Evolutionary conservation across 35 echinoderm and acorn worm genomes (phyloP), one percentile per base, ranked within the genome.

Genomic region (Stichopus chloronotus): DNA sequence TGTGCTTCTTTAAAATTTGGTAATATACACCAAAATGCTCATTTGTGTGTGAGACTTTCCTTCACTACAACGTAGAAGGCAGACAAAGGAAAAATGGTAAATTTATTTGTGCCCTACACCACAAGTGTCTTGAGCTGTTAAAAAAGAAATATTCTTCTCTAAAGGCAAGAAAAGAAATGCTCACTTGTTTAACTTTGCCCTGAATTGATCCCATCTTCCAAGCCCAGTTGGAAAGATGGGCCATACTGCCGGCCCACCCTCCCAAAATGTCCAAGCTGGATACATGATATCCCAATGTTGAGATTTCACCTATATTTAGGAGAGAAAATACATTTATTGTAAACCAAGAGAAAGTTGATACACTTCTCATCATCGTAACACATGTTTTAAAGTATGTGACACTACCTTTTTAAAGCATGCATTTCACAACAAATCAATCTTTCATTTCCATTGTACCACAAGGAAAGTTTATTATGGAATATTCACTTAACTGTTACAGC

Each of bases 261-360:
- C 97, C 97, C 97, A 99, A 84, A 99, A 99, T 2, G 97, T 99
- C 97, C 97, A 99, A 3, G 97, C 97, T 63, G 97, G 97, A 85
- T 99, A 99, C 93, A 96, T 99, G 77, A 99, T 99, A 16, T 99
- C 97, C 92, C 90, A 96, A 65, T 96, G 93, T 43, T 99, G 95
- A 57, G 14, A 61, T 52, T 88, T 16, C 1, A 98, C 96, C 96
- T 98, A 80, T 13, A 80, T 78, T 84, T 20, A 55, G 13, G 80
- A 57, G 19, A 52, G 9, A 83, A 21, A 25, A 57, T 0, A 55
- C 6, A 83, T 55, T 59, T 60, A 82, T 52, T 12, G 17, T 13
- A 52, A 19, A 82, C 12, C 30, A 13, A 12, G 17, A 21, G 79
- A 21, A 25, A 25, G 25, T 13, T 12, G 12, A 82, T 13, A 19